Evolutionary conservation across 1,140 invertebrate genomes (phyloP), one percentile per base, ranked within the genome.

Genomic region (Drosophila oshimai): DNA sequence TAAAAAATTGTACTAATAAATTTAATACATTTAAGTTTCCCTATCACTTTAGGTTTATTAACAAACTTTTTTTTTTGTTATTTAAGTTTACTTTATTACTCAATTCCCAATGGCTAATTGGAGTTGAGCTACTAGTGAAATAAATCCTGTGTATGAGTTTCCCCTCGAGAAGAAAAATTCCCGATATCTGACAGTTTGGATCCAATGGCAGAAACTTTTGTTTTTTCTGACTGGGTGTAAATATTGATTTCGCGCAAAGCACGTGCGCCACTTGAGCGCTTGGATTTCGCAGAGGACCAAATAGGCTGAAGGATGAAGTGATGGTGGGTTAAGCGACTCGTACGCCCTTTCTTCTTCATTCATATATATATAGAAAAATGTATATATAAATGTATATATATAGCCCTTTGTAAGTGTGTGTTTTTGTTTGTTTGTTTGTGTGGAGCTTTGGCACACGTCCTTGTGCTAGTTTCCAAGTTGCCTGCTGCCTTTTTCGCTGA

Each of bases 401-500:
- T 33, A 6, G 17, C 55, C 22, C 12, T 13, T 12, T 49, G 24
- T 46, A 13, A 18, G 28, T 39, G 12, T 69, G 31, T 37, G 18
- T 4, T 13, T 28, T 31, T 28, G 28, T 55, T 12, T 18, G 31
- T 47, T 12, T 26, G 45, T 77, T 53, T 37, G 26, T 44, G 20
- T 31, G 17, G 29, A 6, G 31, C 20, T 65, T 41, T 42, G 33
- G 47, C 64, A 65, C 75, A 79, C 74, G 80, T 86, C 80, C 80
- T 86, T 86, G 80, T 86, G 80, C 80, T 76, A 87, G 80, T 86
- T 86, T 86, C 57, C 60, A 65, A 74, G 74, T 78, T 78, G 74
- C 65, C 54, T 64, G 64, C 57, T 74, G 77, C 58, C 77, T 67
- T 72, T 78, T 73, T 83, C 61, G 78, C 78, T 83, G 78, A 80